Base-by-base conservation (phyloP, 37 sponge, comb jelly and placozoan genomes). In the Theonella swinhoei region DNA sequence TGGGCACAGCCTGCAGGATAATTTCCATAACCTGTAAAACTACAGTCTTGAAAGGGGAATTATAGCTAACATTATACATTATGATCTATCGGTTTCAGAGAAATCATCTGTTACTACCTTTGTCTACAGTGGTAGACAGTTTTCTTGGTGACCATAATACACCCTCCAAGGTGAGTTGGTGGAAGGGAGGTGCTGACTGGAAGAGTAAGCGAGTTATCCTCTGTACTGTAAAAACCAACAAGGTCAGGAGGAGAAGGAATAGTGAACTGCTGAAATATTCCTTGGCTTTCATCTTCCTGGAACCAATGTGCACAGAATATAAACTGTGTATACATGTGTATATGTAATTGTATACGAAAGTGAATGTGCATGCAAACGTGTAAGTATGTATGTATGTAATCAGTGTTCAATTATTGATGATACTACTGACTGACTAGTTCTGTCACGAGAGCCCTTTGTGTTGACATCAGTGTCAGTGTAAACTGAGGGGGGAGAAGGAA, bases 51-150 rank as follows among this genome's bases (percentile, higher is more conserved):
- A n/a, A n/a, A n/a, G n/a, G n/a, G n/a, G n/a, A n/a, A n/a, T n/a
- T 23, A 36, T 34, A 73, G 9, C 24, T 37, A 73, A 36, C 7
- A 17, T 37, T 19, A 37, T n/a, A n/a, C n/a, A n/a, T n/a, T n/a
- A n/a, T n/a, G n/a, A n/a, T n/a, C n/a, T n/a, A n/a, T n/a, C n/a
- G n/a, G n/a, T n/a, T n/a, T n/a, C n/a, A n/a, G n/a, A n/a, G n/a
- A n/a, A n/a, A n/a, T n/a, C n/a, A n/a, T 7, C 14, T 68, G 14
- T 23, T 60, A 22, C 19, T 60, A 22, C 22, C 22, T 78, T 70
- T 92, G 92, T 1, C 85, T 62, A 39, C 88, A 80, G 75, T 88
- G 92, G 73, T 92, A 92, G 71, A 92, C 92, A 22, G 69, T 39
- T 3, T 74, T 88, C n/a, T 78, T 31, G 3, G 88, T 84, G 47